These are phyloP conservation scores for Drosophila affinis DNA, from an alignment of 2,888 invertebrate genomes.

Conservation along the genomic window DNA sequence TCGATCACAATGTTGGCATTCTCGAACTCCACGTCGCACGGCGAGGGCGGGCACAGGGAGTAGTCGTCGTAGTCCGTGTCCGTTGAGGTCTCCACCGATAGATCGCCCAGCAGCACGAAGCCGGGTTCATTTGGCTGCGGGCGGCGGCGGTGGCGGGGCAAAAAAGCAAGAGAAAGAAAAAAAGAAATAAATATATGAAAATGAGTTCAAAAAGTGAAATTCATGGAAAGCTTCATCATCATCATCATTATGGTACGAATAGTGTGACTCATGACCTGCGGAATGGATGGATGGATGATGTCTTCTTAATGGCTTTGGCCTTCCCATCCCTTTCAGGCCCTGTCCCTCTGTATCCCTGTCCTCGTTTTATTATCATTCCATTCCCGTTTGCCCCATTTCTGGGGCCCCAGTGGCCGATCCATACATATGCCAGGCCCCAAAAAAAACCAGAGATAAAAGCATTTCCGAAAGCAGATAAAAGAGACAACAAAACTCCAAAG, in stretches of 20 bases:
- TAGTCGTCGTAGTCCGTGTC: slow-evolving; percentile 86
- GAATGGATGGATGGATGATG: not conserved
- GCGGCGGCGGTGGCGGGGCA: not conserved
- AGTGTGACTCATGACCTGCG: slow-evolving; percentile 10
- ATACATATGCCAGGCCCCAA: slow-evolving; percentile 41
- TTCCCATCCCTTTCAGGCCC: not conserved
- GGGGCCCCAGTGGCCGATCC: slow-evolving; percentile 20
- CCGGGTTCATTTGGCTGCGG: slow-evolving; percentile 87
- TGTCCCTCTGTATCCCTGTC: slow-evolving; percentile 7
- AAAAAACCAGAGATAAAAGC: not conserved
- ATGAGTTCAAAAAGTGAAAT: slow-evolving; percentile 40
- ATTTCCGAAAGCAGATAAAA: slow-evolving; percentile 51
- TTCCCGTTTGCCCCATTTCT: slow-evolving; percentile 62
- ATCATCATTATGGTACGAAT: slow-evolving; percentile 20
- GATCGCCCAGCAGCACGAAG: slow-evolving; percentile 86
- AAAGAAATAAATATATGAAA: slow-evolving; percentile 10
- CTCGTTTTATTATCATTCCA: not conserved
- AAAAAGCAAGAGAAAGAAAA: slow-evolving; percentile 23
- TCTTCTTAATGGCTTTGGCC: not conserved
- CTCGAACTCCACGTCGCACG: slow-evolving; percentile 92
- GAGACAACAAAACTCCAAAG: slow-evolving; percentile 34
- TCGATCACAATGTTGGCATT: slow-evolving; percentile 96
- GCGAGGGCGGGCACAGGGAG: slow-evolving; percentile 89
- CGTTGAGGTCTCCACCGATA: slow-evolving; percentile 86
- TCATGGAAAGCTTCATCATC: slow-evolving; percentile 33